phyloP scores from a whole-genome alignment of 1,140 invertebrate species.

The Drosophila prosaltans region DNA sequence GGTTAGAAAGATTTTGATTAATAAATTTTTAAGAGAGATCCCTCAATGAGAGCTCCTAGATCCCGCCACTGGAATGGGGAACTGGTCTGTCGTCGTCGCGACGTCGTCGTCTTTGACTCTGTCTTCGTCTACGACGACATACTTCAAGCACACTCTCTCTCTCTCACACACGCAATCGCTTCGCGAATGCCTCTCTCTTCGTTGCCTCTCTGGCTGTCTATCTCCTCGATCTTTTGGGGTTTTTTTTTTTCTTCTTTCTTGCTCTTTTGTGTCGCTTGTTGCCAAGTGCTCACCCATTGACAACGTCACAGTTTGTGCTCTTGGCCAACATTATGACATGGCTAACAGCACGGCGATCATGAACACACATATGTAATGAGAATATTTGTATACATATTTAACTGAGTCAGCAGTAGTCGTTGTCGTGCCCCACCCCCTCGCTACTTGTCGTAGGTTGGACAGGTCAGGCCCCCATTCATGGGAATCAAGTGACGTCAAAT shows the following conservation, averaged over 20 bases:
- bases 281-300: constrained; percentile 26
- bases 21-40: background rate
- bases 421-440: constrained; percentile 7
- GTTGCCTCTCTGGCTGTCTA: background rate
- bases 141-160: constrained; percentile 35
- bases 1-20: background rate
- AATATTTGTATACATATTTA: constrained; percentile 5
- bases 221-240: background rate
- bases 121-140: constrained; percentile 58
- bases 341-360: constrained; percentile 36
- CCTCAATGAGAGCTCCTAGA: background rate
- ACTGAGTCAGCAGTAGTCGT: constrained; percentile 30
- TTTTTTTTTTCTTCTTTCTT: constrained; percentile 4
- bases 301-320: constrained; percentile 60
- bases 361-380: constrained; percentile 26
- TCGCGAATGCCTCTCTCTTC: constrained; percentile 21
- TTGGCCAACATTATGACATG: constrained; percentile 49
- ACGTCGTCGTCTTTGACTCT: constrained; percentile 17
- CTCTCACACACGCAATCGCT: constrained; percentile 5
- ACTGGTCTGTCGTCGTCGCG: constrained; percentile 43
- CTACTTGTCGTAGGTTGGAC: constrained; percentile 10
- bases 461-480: constrained; percentile 34
- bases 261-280: constrained; percentile 45
- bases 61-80: constrained; percentile 14
- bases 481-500: constrained; percentile 55